Evolutionary conservation across 2,888 invertebrate species (phyloP).

Genomic region (Acleris holmiana): DNA sequence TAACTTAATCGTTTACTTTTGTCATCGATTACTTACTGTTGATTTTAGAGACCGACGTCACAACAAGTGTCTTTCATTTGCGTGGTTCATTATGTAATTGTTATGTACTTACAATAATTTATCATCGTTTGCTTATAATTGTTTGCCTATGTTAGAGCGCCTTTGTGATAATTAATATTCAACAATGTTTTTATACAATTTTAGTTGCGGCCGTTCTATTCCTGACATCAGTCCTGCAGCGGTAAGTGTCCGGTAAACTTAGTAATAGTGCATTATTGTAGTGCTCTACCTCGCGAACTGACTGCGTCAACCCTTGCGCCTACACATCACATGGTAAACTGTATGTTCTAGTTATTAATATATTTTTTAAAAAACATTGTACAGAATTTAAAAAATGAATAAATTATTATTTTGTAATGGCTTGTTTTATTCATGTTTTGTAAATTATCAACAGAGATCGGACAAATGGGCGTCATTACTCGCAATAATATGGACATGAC

Average conservation of each 20-base stretch:
- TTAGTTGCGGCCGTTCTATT: conserved; percentile 63
- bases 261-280: conserved; percentile 71
- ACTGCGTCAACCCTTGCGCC: conserved; percentile 41
- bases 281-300: conserved; percentile 43
- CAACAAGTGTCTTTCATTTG: conserved; percentile 3
- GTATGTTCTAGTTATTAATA: conserved; percentile 39
- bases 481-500: too few species aligned
- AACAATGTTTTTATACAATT: conserved; percentile 50
- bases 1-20: too few species aligned
- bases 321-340: conserved; percentile 37
- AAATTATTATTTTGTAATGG: conserved; percentile 57
- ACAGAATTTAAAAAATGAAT: conserved; percentile 53
- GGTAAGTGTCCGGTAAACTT: conserved; percentile 76
- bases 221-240: conserved; percentile 47
- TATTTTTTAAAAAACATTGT: conserved; percentile 46
- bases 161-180: conserved; percentile 1
- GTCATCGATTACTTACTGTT: conserved; percentile 3
- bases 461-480: too few species aligned
- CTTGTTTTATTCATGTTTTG: conserved; percentile 54
- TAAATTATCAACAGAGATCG: neutral
- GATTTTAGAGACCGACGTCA: conserved; percentile 4
- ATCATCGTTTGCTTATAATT: neutral
- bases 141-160: neutral
- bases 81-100: neutral
- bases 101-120: neutral